A percentile compares a stretch with the other conserved stretches of the same genome.
These are phyloP conservation scores for Dermochelys coriacea DNA, from an alignment of 2,797 vertebrate species.

Conservation along the genomic window DNA sequence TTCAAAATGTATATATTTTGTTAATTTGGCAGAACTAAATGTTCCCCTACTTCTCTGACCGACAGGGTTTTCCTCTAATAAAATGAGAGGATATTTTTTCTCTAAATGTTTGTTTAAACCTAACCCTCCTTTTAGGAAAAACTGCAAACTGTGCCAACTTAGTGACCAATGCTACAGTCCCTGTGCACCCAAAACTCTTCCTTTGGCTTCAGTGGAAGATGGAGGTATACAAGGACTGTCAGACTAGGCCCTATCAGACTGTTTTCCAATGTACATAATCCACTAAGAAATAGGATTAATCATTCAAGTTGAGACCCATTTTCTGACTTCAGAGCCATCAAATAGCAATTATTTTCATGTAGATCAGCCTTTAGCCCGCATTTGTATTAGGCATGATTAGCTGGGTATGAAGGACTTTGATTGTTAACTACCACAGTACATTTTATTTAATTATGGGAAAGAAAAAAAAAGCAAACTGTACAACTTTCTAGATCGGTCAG, in stretches of 20 bases:
- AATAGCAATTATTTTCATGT: background rate
- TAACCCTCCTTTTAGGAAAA: background rate
- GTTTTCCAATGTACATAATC: background rate
- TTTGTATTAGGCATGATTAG: background rate
- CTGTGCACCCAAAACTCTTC: background rate
- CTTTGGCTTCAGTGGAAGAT: accelerated
- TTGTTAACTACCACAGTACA: background rate
- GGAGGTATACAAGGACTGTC: accelerated
- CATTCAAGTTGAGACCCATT: background rate
- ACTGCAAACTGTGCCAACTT: accelerated
- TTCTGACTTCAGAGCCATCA: background rate
- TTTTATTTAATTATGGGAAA: background rate
- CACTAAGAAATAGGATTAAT: background rate
- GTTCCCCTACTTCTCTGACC: constrained; percentile 2
- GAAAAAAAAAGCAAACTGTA: background rate
- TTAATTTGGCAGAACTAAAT: constrained; percentile 13
- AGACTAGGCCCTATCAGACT: background rate
- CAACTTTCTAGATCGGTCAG: background rate
- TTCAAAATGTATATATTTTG: background rate
- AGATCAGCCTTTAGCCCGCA: background rate
- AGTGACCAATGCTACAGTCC: background rate
- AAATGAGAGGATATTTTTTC: constrained; percentile 11
- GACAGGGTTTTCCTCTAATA: background rate
- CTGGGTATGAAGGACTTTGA: background rate
- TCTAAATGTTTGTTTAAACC: background rate